Conservation (phyloP, 1,140 invertebrate species). For the Ephestia elutella region DNA sequence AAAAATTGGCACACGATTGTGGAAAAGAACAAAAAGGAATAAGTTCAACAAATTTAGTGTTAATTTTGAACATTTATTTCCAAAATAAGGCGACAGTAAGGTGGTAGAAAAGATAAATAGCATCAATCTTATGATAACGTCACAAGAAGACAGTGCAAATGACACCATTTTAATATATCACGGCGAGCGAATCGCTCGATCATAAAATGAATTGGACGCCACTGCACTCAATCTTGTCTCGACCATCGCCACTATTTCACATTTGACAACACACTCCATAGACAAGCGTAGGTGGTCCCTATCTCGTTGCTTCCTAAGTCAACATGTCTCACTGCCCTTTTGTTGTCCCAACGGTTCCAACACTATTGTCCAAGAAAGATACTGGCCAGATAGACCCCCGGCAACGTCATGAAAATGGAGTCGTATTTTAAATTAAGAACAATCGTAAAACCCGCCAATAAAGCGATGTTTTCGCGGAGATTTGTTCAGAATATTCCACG, state of each 20-base stretch:
- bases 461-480: slow-evolving; percentile 3
- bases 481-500: neutral
- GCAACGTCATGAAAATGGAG: slow-evolving; percentile 4
- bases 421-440: slow-evolving; percentile 8
- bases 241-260: neutral
- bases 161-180: slow-evolving; percentile 3
- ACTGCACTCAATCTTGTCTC: neutral
- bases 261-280: neutral
- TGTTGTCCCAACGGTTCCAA: slow-evolving; percentile 1
- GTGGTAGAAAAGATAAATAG: neutral
- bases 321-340: slow-evolving; percentile 6
- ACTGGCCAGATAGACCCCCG: slow-evolving; percentile 2
- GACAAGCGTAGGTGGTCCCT: slow-evolving; percentile 9
- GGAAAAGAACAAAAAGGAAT: neutral
- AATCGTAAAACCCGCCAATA: slow-evolving; percentile 6
- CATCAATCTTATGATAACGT: neutral
- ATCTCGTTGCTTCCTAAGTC: slow-evolving; percentile 1
- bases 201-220: neutral
- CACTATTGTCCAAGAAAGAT: slow-evolving; percentile 5
- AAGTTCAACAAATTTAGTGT: too few species aligned
- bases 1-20: neutral
- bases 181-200: neutral
- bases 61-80: neutral
- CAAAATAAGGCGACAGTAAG: neutral
- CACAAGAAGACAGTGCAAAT: neutral